Evolutionary conservation across 2,797 vertebrate genomes (phyloP).

Genomic region (Galago senegalensis): DNA sequence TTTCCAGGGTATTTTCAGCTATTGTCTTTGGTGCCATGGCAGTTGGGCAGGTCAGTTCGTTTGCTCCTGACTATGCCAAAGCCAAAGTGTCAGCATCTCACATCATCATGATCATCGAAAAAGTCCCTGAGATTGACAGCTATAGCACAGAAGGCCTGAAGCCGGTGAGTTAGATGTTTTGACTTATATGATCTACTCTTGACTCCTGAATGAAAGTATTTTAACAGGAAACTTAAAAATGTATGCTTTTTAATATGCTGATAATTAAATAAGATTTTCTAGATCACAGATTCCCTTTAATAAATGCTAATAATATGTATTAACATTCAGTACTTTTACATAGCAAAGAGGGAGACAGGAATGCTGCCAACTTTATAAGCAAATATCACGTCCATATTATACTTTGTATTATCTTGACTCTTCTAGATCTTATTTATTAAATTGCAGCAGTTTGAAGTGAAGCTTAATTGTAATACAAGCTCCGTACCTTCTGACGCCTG

Average conservation of each 20-base stretch:
- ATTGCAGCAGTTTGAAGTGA: neutral
- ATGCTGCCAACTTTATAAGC: neutral
- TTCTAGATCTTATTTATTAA: neutral
- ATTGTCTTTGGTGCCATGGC: slow-evolving; percentile 97
- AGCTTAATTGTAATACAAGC: neutral
- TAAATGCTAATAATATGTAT: slow-evolving; percentile 3
- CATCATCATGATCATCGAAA: slow-evolving; percentile 92
- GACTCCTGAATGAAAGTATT: neutral
- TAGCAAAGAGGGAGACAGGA: neutral
- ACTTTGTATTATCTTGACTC: neutral
- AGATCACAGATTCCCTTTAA: slow-evolving; percentile 30
- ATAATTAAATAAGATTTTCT: slow-evolving; percentile 11
- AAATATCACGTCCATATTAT: neutral
- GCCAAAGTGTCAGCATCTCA: slow-evolving; percentile 96
- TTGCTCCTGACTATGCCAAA: slow-evolving; percentile 97
- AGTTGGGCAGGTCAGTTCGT: slow-evolving; percentile 95
- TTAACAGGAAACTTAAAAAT: slow-evolving; percentile 40
- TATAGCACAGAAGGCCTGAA: slow-evolving; percentile 91
- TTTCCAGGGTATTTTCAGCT: slow-evolving; percentile 94
- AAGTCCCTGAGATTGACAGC: slow-evolving; percentile 93
- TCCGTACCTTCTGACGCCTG: neutral
- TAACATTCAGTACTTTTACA: slow-evolving; percentile 8
- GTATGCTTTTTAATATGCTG: neutral
- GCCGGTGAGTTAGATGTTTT: slow-evolving; percentile 90
- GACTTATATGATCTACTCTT: neutral